Evolutionary conservation across 2,113 vertebrate species (phyloP).

Genomic region (Dicaeum eximium): DNA sequence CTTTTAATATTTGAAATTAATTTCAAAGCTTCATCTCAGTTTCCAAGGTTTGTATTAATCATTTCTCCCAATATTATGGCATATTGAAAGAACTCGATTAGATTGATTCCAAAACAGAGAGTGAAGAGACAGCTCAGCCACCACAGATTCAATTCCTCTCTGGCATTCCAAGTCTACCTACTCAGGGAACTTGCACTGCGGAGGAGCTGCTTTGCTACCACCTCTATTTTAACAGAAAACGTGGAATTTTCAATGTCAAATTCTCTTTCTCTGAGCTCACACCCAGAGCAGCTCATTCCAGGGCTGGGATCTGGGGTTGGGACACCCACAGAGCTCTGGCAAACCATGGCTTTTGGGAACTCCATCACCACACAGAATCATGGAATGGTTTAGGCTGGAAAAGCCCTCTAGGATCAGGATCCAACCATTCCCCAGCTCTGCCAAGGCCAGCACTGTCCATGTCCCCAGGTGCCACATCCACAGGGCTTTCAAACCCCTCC

Average conservation of each 20-base stretch:
- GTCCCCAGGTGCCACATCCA: neutral
- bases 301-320: neutral
- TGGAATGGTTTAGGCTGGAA: neutral
- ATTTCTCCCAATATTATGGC: neutral
- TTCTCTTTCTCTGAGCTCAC: neutral
- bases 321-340: neutral
- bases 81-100: neutral
- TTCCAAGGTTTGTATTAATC: neutral
- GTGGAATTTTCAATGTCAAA: neutral
- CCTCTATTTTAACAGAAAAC: neutral
- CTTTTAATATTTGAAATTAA: neutral
- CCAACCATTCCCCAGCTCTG: neutral
- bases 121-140: neutral
- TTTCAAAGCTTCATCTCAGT: neutral
- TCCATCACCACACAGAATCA: fast-evolving
- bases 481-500: fast-evolving
- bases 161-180: neutral
- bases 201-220: neutral
- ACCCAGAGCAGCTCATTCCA: neutral
- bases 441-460: neutral
- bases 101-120: neutral
- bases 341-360: fast-evolving
- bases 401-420: fast-evolving
- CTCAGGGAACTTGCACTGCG: neutral
- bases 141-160: neutral